phyloP scores from a whole-genome alignment of 1,140 invertebrate species.

The Geopemphigus sp. region DNA sequence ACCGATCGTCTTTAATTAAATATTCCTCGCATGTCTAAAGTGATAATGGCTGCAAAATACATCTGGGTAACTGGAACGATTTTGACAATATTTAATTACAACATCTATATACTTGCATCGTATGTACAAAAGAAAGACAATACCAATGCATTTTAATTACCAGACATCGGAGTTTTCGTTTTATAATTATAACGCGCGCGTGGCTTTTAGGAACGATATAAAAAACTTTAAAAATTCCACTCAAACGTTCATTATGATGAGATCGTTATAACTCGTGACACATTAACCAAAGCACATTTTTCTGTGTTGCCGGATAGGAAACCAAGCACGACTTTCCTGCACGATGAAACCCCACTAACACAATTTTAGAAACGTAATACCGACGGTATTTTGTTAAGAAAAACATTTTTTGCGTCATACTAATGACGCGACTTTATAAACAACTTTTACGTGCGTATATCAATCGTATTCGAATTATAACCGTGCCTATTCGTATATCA shows the following conservation, averaged over 20 bases:
- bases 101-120: background rate
- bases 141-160: background rate
- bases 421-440: background rate
- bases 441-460: background rate
- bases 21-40: background rate
- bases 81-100: constrained; percentile 7
- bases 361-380: background rate
- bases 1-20: background rate
- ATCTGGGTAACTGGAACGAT: background rate
- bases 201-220: background rate
- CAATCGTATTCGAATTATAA: constrained; percentile 10
- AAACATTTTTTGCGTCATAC: background rate
- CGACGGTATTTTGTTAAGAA: too few relatives aligned
- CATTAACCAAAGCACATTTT: background rate
- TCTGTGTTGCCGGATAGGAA: background rate
- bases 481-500: background rate
- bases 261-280: background rate
- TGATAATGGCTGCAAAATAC: background rate
- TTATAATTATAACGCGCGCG: background rate
- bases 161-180: background rate
- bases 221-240: background rate
- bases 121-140: background rate
- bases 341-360: background rate
- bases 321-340: background rate
- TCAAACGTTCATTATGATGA: background rate